Evolutionary conservation across 2,113 vertebrate genomes (phyloP), one percentile per base, ranked within the genome.

Genomic region (Corythaixoides concolor): DNA sequence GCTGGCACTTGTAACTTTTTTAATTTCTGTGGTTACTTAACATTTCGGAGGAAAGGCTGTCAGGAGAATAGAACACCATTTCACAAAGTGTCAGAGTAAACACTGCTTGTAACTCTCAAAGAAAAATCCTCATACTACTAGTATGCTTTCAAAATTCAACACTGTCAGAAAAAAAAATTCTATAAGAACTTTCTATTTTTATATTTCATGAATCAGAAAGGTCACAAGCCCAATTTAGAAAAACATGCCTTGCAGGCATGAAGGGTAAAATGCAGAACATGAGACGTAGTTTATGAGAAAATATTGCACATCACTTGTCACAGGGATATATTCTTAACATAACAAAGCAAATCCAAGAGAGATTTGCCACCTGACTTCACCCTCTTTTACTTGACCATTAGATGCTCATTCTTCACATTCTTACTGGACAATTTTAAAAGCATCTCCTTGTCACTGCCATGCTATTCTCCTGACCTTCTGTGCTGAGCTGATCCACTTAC

Each of bases 401-500:
- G 47, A 64, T 73, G 62, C 37, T 89, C 64, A 21, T 81, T 81
- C 74, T 76, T 89, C 76, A 58, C 76, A 52, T 88, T 79, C 63
- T 92, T 81, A 74, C 8, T 49, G 56, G 56, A 53, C 32, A 80
- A 74, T 92, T 95, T 85, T 89, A 77, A 94, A 93, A 94, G 85
- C 84, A 47, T 53, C 67, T 92, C 64, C 79, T 49, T 92, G 60
- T 66, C 82, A 62, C 64, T 91, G 35, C 56, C 39, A 14, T 50
- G 56, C 79, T 75, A 18, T 84, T 94, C 59, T 81, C 12, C 79
- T 74, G 72, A 41, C 68, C 86, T 78, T 73, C 82, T 64, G 52
- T 83, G 93, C 80, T 92, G 94, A 95, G 89, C 67, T 68, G 80
- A 88, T 85, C 70, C 85, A 90, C 86, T 89, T 93, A 56, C 69